A percentile compares a stretch with the other conserved stretches of the same genome.
Conservation (phyloP, 2,113 vertebrate genomes). For the Fregetta grallaria region DNA sequence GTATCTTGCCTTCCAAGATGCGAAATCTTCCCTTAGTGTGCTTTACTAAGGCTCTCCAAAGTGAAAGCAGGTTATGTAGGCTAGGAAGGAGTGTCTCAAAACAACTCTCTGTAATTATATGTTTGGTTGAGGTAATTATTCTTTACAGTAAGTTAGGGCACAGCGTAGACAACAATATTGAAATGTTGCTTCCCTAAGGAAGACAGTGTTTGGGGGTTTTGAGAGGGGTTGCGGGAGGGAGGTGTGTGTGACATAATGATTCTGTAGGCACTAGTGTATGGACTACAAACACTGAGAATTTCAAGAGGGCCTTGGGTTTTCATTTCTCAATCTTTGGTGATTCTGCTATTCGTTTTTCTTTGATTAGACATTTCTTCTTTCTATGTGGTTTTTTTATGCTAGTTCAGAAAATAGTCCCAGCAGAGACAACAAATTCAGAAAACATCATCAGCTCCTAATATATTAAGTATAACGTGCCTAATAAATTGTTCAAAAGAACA, state of each 20-base stretch:
- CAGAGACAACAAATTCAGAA: neutral
- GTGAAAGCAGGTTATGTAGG: conserved; percentile 50
- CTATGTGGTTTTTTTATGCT: neutral
- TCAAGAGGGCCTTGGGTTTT: neutral
- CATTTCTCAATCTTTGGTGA: neutral
- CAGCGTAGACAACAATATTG: neutral
- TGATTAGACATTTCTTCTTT: neutral
- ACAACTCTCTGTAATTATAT: conserved; percentile 12
- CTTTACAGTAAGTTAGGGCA: conserved; percentile 15
- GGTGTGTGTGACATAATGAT: neutral
- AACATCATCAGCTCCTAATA: neutral
- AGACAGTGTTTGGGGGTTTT: neutral
- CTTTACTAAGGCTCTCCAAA: neutral
- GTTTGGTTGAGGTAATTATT: neutral
- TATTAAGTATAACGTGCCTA: neutral
- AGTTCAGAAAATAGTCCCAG: neutral
- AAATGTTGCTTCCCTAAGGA: neutral
- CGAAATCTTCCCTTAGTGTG: neutral
- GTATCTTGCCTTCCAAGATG: neutral
- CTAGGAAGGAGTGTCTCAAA: conserved; percentile 49
- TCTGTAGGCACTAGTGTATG: neutral
- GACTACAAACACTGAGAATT: neutral
- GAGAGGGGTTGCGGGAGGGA: too few relatives aligned
- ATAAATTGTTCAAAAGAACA: neutral
- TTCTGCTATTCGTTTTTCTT: neutral